Conservation (phyloP, 2,113 vertebrate species). For the Oreocharis arfaki region DNA sequence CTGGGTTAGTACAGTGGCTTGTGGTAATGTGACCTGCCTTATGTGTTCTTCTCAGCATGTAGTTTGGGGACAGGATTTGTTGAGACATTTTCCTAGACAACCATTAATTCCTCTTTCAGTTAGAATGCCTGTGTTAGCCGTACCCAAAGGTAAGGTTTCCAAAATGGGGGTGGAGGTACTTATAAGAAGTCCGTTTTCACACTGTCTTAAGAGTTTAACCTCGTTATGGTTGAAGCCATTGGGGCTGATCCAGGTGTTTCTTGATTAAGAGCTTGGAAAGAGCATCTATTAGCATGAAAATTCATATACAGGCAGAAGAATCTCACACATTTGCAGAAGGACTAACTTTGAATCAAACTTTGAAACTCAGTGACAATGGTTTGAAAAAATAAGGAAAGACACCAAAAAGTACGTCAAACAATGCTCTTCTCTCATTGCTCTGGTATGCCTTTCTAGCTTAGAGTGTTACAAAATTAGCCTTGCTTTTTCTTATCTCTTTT, state of each 20-base stretch:
- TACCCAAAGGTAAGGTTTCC: not conserved
- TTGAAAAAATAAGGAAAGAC: not conserved
- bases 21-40: not conserved
- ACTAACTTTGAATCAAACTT: not conserved
- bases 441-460: not conserved
- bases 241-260: not conserved
- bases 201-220: not conserved
- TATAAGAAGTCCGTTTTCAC: not conserved
- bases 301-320: not conserved
- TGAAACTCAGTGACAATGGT: not conserved
- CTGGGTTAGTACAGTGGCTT: not conserved
- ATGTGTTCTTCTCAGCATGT: not conserved
- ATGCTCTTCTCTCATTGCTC: not conserved
- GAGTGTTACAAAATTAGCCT: not conserved
- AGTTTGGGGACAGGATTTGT: not conserved
- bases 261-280: not conserved
- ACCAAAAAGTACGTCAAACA: not conserved
- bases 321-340: not conserved
- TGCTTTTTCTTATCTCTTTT: not conserved
- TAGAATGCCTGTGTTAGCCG: not conserved
- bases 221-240: not conserved
- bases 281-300: not conserved
- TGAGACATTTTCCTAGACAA: not conserved
- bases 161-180: not conserved
- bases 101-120: not conserved